A percentile compares a stretch with the other conserved stretches of the same genome.
Evolutionary conservation across 2,797 vertebrate species (phyloP).

Genomic region (Cyclura pinguis): DNA sequence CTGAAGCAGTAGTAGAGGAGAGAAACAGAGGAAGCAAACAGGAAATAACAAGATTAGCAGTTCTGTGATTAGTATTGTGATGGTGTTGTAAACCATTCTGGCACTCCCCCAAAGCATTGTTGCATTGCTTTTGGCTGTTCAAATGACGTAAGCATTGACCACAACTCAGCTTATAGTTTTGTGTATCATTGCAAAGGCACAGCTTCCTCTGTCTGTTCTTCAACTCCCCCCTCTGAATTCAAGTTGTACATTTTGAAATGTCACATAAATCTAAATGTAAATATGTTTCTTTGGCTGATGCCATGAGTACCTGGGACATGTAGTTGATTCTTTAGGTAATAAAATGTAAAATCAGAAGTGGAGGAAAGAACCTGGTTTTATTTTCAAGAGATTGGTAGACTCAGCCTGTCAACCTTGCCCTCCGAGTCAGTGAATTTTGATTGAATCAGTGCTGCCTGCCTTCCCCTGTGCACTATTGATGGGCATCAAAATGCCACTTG

Average conservation of each 20-base stretch:
- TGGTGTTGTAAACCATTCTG: not conserved
- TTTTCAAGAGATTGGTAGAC: not conserved
- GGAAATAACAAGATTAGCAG: not conserved
- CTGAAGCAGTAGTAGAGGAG: not conserved
- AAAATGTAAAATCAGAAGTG: not conserved
- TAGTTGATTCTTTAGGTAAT: constrained; percentile 24
- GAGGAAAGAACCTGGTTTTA: constrained; percentile 26
- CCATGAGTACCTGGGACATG: not conserved
- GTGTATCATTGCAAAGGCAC: not conserved
- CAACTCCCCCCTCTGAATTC: not conserved
- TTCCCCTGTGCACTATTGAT: constrained; percentile 5
- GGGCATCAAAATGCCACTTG: constrained; percentile 36
- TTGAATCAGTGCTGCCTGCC: constrained; percentile 40
- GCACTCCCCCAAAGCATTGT: constrained; percentile 17
- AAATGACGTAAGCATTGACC: not conserved
- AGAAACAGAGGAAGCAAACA: no score
- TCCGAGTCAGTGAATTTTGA: constrained; percentile 38
- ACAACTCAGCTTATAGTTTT: not conserved
- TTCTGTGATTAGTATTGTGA: not conserved
- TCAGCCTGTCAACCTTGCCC: not conserved
- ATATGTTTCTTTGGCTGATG: not conserved
- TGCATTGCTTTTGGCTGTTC: not conserved
- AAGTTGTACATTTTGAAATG: not conserved
- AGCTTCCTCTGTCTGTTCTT: constrained; percentile 22
- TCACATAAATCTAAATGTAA: not conserved